Evolutionary conservation across 2,888 invertebrate species (phyloP).

Genomic region (Schizotus pectinicornis): DNA sequence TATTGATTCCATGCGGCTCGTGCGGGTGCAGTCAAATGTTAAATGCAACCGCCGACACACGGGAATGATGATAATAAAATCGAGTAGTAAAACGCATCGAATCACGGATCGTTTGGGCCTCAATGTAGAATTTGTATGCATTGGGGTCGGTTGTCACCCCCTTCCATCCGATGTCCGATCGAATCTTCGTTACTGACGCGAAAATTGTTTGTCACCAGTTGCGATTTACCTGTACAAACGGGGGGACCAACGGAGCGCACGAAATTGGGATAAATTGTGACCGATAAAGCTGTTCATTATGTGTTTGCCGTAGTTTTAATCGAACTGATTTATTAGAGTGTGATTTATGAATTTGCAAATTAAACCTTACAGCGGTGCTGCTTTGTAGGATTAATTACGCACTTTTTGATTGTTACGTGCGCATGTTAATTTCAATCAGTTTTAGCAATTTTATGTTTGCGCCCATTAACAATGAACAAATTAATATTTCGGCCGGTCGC

Average conservation of each 20-base stretch:
- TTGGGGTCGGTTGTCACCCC: slow-evolving; percentile 26
- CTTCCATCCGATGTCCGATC: slow-evolving; percentile 16
- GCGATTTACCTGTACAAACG: slow-evolving; percentile 29
- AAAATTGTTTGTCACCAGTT: slow-evolving; percentile 26
- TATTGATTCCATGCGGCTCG: not conserved
- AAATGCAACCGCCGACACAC: slow-evolving; percentile 1
- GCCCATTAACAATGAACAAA: no score
- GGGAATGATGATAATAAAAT: slow-evolving; percentile 1
- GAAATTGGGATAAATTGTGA: slow-evolving; percentile 20
- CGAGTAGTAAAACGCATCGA: slow-evolving; percentile 13
- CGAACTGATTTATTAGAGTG: slow-evolving; percentile 28
- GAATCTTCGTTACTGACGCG: slow-evolving; percentile 20
- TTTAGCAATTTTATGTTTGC: no score
- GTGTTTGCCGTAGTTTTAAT: slow-evolving; percentile 32
- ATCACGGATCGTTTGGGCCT: slow-evolving; percentile 11
- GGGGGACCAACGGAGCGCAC: not conserved
- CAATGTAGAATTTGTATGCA: slow-evolving; percentile 28
- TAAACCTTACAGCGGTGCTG: slow-evolving; percentile 19
- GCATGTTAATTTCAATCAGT: slow-evolving; percentile 6
- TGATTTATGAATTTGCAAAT: slow-evolving; percentile 33
- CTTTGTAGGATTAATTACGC: slow-evolving; percentile 17
- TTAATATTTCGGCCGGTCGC: no score
- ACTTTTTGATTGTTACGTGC: slow-evolving; percentile 17
- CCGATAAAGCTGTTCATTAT: slow-evolving; percentile 31
- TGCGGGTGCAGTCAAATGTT: slow-evolving; percentile 7